Evolutionary conservation across 2,797 vertebrate species (phyloP).

Genomic region (Balearica regulorum): DNA sequence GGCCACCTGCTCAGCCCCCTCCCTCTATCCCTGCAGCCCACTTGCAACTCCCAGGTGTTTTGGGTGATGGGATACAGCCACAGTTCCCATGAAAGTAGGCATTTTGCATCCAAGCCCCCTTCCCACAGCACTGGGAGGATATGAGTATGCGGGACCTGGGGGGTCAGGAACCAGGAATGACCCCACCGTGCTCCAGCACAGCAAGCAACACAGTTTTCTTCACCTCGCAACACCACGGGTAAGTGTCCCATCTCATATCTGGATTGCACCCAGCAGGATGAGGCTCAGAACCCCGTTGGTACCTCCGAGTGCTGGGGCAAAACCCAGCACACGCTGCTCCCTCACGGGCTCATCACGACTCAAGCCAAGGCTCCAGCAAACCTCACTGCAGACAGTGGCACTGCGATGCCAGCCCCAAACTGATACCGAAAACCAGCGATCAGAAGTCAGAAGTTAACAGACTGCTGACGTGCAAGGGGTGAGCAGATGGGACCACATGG

Average conservation of each 20-base stretch:
- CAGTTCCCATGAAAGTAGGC: background rate
- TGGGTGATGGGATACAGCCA: background rate
- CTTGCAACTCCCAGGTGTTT: fast-evolving
- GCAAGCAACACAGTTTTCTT: fast-evolving
- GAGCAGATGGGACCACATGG: fast-evolving
- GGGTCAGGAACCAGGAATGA: background rate
- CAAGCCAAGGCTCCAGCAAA: fast-evolving
- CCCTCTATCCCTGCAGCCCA: background rate
- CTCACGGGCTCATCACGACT: fast-evolving
- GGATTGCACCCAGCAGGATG: background rate
- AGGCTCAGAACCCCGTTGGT: background rate
- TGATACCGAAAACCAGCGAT: fast-evolving
- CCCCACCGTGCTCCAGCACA: background rate
- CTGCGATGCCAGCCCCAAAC: background rate
- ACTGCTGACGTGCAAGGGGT: fast-evolving
- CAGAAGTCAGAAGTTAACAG: background rate
- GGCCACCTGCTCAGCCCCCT: fast-evolving
- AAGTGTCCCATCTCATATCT: fast-evolving
- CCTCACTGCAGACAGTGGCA: fast-evolving
- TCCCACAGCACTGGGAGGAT: background rate
- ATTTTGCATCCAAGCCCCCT: fast-evolving
- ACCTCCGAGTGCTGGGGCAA: fast-evolving
- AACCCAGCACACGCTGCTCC: background rate
- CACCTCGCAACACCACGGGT: fast-evolving
- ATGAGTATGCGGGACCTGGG: fast-evolving